phyloP scores from a whole-genome alignment of 2,888 invertebrate genomes.

The Lomographa bimaculata region DNA sequence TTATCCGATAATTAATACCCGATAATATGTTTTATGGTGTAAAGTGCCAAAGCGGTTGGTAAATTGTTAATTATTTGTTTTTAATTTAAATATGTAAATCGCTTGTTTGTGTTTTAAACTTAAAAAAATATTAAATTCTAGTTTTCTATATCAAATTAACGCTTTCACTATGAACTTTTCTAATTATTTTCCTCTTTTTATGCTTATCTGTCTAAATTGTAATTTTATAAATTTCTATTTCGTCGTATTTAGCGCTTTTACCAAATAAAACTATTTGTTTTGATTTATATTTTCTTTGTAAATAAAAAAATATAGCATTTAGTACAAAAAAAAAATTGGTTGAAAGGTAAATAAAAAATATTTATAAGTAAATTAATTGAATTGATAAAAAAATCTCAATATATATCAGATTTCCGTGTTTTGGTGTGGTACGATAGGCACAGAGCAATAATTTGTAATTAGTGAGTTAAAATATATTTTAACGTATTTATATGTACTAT shows the following conservation, averaged over 20 bases:
- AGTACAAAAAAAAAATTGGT: conserved; percentile 79
- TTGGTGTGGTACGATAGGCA: conserved; percentile 30
- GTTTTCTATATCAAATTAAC: too few species aligned
- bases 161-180: too few species aligned
- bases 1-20: too few species aligned
- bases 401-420: conserved; percentile 28
- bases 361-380: conserved; percentile 41
- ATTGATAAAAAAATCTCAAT: conserved; percentile 45
- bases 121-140: too few species aligned
- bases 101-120: too few species aligned
- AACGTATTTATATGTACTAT: conserved; percentile 9
- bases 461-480: conserved; percentile 12
- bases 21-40: conserved; percentile 21
- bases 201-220: conserved; percentile 16
- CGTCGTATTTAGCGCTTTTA: conserved; percentile 65
- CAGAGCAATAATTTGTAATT: conserved; percentile 21
- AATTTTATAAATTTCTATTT: conserved; percentile 35
- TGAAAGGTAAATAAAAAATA: conserved; percentile 47
- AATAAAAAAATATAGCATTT: conserved; percentile 72
- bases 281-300: conserved; percentile 64
- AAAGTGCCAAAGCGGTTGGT: conserved; percentile 32
- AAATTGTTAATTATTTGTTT: not conserved
- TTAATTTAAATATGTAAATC: not conserved
- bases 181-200: conserved; percentile 5
- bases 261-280: conserved; percentile 66